Evolutionary conservation across 1,140 invertebrate species (phyloP).

Genomic region (Apis dorsata): DNA sequence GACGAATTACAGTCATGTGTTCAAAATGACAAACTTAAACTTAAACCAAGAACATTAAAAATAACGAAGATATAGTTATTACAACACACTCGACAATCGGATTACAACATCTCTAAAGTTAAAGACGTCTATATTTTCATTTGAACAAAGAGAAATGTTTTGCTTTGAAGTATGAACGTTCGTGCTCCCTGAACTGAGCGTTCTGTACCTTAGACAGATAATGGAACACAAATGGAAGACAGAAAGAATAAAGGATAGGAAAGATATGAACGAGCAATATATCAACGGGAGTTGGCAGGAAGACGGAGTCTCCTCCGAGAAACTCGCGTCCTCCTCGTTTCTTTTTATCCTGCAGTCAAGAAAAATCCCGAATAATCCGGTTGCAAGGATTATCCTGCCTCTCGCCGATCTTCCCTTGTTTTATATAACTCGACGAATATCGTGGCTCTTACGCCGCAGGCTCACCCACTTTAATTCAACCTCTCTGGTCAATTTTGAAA

Average conservation of each 20-base stretch:
- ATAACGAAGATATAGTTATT: no score
- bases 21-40: no score
- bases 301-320: conserved; percentile 67
- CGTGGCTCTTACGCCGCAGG: conserved; percentile 58
- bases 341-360: conserved; percentile 70
- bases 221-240: conserved; percentile 5
- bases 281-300: conserved; percentile 70
- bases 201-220: conserved; percentile 19
- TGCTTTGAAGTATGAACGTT: conserved; percentile 10
- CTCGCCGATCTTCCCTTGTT: conserved; percentile 68
- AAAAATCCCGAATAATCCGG: conserved; percentile 78
- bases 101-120: no score
- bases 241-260: conserved; percentile 27
- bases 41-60: no score
- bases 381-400: conserved; percentile 76
- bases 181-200: not conserved
- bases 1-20: no score
- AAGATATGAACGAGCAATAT: conserved; percentile 70
- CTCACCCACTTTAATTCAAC: conserved; percentile 43
- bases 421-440: conserved; percentile 73
- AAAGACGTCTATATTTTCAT: not conserved
- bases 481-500: not conserved
- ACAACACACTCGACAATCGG: no score
- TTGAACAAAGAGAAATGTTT: not conserved
- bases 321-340: conserved; percentile 69